Conservation (phyloP, 2,113 vertebrate species). For the Chaenocephalus aceratus region DNA sequence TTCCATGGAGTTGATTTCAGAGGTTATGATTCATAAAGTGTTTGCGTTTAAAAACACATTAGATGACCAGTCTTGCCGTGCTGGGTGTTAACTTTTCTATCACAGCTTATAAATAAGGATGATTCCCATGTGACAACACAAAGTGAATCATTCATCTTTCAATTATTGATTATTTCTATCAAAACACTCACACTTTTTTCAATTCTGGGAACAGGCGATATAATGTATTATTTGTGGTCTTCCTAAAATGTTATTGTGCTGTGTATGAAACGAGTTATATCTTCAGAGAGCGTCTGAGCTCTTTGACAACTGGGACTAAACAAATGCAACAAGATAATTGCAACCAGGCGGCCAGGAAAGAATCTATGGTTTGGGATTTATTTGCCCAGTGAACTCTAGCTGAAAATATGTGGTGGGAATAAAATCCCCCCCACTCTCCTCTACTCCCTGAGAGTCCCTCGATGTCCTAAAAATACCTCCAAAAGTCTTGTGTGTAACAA, state of each 20-base stretch:
- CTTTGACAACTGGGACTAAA: slow-evolving; percentile 39
- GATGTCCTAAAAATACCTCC: slow-evolving; percentile 33
- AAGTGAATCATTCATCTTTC: neutral
- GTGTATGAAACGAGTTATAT: neutral
- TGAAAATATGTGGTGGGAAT: slow-evolving; percentile 51
- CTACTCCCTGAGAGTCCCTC: slow-evolving; percentile 7
- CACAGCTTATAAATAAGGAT: no score
- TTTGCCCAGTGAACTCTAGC: slow-evolving; percentile 10
- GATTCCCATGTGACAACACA: no score
- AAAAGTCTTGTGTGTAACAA: neutral
- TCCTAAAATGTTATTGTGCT: slow-evolving; percentile 26
- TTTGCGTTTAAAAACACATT: no score
- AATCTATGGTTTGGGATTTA: slow-evolving; percentile 41
- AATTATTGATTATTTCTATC: neutral
- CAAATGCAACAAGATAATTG: slow-evolving; percentile 60
- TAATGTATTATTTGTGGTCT: neutral
- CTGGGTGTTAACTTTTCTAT: no score
- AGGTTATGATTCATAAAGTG: no score
- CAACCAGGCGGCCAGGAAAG: slow-evolving; percentile 42
- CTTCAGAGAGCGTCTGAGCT: neutral
- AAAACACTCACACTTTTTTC: neutral
- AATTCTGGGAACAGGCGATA: neutral
- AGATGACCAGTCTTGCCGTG: no score
- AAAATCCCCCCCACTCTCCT: neutral
- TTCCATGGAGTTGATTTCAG: no score